Base-by-base conservation (phyloP, 2,888 invertebrate species). In the Cheiracanthium punctorium region DNA sequence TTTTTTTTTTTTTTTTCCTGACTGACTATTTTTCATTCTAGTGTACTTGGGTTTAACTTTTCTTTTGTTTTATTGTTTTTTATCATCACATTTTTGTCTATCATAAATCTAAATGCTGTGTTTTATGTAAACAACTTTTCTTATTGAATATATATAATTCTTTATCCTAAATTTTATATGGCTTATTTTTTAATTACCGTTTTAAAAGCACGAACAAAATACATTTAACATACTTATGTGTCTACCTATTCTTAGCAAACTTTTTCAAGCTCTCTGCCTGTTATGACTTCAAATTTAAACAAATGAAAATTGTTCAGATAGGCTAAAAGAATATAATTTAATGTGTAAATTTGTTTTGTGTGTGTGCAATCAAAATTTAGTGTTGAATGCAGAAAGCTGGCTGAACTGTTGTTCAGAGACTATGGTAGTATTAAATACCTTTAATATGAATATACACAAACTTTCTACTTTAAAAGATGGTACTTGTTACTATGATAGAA, bases 401-500 rank as follows among this genome's bases (percentile, higher is more conserved):
- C 58, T 58, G 58, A 24, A 58, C 58, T 24, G 58, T 48, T 48
- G 43, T 58, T 24, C 24, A 24, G 58, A 24, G 12, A 58, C 58
- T 58, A 24, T 58, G 58, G 58, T 58, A 58, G 24, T 58, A 58
- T 17, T 58, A 58, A 58, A 58, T 58, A 58, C 58, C 20, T 58
- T 58, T 58, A 58, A 20, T 58, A 58, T 58, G 24, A 58, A 58
- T 58, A 24, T 58, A 58, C 58, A 58, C 58, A 58, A 58, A 58
- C 58, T 58, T 58, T 58, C 58, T 58, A 58, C 58, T 58, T 58
- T 48, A 48, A 58, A 58, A 58, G 20, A 20, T 58, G 58, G 24
- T 58, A 58, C 58, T 58, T 58, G 58, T 58, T 58, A 58, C 24
- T 24, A 58, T 58, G 58, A 58, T 58, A 58, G 58, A 58, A 58